Evolutionary conservation across 2,797 vertebrate genomes (phyloP).

Genomic region (Glyptemys insculpta): DNA sequence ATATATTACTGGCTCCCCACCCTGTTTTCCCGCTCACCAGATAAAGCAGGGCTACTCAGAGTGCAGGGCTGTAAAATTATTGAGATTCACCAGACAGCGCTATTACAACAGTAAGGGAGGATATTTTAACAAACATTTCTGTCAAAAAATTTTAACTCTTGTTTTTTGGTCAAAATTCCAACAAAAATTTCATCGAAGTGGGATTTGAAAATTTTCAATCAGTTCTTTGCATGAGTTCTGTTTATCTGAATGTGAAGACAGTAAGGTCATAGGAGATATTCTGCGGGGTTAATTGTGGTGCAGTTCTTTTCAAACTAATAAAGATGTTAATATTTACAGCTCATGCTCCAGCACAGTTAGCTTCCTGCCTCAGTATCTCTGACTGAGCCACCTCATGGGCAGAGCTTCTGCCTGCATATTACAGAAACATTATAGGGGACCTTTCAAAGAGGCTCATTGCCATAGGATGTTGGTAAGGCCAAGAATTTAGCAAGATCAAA

Average conservation of each 20-base stretch:
- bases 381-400: not conserved
- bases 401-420: not conserved
- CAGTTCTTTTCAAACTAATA: fast-evolving
- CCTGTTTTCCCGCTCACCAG: not conserved
- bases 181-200: not conserved
- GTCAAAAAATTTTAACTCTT: not conserved
- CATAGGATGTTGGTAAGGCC: not conserved
- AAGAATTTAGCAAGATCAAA: not conserved
- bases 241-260: not conserved
- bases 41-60: not conserved
- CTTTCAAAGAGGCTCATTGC: not conserved
- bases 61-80: not conserved
- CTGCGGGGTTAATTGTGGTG: not conserved
- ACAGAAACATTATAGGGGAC: not conserved
- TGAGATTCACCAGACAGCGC: not conserved
- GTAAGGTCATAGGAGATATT: not conserved
- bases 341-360: not conserved
- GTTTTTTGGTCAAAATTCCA: not conserved
- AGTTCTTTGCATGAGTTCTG: not conserved
- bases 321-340: not conserved
- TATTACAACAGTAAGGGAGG: not conserved
- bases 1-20: not conserved
- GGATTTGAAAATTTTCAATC: not conserved
- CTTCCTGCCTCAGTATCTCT: not conserved
- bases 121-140: not conserved